Evolutionary conservation across 2,888 invertebrate genomes (phyloP).

Genomic region (Heliconius hortense): DNA sequence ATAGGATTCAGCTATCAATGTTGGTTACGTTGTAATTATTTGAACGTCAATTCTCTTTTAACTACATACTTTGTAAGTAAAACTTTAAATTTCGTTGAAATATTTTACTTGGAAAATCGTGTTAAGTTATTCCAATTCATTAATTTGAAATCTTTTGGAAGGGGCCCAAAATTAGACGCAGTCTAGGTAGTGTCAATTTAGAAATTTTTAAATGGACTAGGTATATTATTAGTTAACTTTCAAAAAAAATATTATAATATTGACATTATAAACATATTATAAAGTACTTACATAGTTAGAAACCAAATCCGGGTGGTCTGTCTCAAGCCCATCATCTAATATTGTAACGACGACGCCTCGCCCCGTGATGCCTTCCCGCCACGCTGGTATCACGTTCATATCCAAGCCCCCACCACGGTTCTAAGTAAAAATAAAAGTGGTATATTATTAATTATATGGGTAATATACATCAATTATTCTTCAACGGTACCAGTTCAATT

Average conservation of each 20-base stretch:
- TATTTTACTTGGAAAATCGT: neutral
- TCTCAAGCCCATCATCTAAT: conserved; percentile 97
- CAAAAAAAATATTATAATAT: too few relatives aligned
- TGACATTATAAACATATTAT: neutral
- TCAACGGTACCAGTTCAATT: too few relatives aligned
- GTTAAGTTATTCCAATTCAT: neutral
- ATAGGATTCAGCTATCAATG: neutral
- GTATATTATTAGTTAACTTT: too few relatives aligned
- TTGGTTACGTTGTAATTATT: neutral
- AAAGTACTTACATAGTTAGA: conserved; percentile 93
- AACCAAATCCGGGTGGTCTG: conserved; percentile 95
- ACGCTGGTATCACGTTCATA: conserved; percentile 98
- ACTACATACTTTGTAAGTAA: neutral
- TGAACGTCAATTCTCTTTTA: neutral
- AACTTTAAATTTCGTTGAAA: neutral
- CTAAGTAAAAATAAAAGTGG: conserved; percentile 67
- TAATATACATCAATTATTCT: too few relatives aligned
- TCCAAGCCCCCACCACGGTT: conserved; percentile 95
- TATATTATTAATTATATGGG: too few relatives aligned
- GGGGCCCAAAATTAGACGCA: neutral
- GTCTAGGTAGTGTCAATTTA: too few relatives aligned
- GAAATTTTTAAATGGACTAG: too few relatives aligned
- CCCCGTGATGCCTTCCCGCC: conserved; percentile 96
- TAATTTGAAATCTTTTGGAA: neutral
- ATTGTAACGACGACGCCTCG: conserved; percentile 97